These are phyloP conservation scores for Zeugodacus cucurbitae DNA, from an alignment of 1,140 invertebrate species.

Conservation along the genomic window DNA sequence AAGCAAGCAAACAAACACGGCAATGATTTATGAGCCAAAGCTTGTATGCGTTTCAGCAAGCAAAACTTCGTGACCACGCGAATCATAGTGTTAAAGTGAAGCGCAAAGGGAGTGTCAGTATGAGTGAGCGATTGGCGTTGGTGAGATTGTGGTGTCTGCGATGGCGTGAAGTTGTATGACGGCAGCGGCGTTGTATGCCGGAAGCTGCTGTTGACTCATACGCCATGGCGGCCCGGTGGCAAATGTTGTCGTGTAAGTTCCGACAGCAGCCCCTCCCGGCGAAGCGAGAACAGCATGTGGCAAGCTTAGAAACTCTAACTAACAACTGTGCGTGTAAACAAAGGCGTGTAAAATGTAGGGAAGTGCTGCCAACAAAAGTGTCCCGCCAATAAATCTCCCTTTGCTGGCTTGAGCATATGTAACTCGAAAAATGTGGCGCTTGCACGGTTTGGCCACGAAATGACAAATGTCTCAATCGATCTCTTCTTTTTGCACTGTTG, in stretches of 20 bases:
- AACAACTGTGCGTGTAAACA: not conserved
- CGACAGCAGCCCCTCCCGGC: not conserved
- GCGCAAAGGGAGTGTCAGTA: not conserved
- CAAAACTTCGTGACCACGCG: not conserved
- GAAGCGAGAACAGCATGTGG: not conserved
- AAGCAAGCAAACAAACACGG: not conserved
- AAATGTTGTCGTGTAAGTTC: not conserved
- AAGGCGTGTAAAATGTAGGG: not conserved
- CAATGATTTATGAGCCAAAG: conserved; percentile 26
- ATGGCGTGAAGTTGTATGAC: not conserved
- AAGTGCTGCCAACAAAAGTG: not conserved
- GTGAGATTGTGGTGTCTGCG: not conserved
- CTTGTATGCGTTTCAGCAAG: not conserved
- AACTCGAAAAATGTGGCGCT: not conserved
- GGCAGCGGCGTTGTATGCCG: not conserved
- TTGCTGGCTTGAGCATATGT: not conserved
- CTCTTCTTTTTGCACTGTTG: not conserved
- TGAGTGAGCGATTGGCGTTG: not conserved
- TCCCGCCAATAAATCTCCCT: not conserved
- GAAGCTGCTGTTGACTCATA: conserved; percentile 31
- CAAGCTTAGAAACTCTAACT: not conserved
- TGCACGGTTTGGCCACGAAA: not conserved
- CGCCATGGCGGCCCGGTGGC: not conserved
- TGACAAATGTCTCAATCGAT: conserved; percentile 26
- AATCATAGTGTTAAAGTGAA: not conserved